Evolutionary conservation across 2,888 invertebrate species (phyloP), one percentile per base, ranked within the genome.

Genomic region (Chrysolina americana): DNA sequence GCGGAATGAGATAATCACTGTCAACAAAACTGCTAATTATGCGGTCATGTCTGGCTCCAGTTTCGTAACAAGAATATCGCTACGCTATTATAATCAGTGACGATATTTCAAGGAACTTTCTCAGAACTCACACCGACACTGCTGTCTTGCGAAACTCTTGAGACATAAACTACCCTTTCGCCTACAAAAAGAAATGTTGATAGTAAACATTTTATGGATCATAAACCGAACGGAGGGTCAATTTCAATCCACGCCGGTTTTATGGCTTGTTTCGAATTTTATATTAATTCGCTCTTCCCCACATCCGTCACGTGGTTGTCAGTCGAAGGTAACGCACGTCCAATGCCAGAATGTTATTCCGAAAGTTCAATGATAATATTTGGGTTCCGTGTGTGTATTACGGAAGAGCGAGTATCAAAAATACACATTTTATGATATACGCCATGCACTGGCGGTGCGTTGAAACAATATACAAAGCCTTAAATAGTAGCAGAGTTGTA

Each of bases 201-300:
- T 75, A 76, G 53, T 85, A 85, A 85, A 85, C 84, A 84, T 85
- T 85, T 85, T 85, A 85, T 84, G 83, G 82, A 78, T 80, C 82
- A 81, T 84, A 84, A 84, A 85, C 79, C 79, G 76, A 80, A 81
- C 79, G 79, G 75, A 78, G 75, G 82, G 83, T 84, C 84, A 83
- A 83, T 84, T 84, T 83, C 81, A 83, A 83, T 83, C 75, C 64
- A 76, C 72, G 68, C 68, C 19, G 62, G 68, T 76, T 82, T 82
- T 82, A 82, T 74, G 76, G 73, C 79, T 70, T 70, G 76, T 75
- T 80, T 76, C 75, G 53, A 77, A 72, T 80, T 80, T 77, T 79
- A 82, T 78, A 80, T 81, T 80, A 79, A 81, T 81, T 82, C 74
- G 68, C 70, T 72, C 71, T 50, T 68, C 28, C 53, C 17, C 66